A percentile compares a stretch with the other conserved stretches of the same genome.
Conservation (phyloP, 2,888 invertebrate species). For the Macaria notata region DNA sequence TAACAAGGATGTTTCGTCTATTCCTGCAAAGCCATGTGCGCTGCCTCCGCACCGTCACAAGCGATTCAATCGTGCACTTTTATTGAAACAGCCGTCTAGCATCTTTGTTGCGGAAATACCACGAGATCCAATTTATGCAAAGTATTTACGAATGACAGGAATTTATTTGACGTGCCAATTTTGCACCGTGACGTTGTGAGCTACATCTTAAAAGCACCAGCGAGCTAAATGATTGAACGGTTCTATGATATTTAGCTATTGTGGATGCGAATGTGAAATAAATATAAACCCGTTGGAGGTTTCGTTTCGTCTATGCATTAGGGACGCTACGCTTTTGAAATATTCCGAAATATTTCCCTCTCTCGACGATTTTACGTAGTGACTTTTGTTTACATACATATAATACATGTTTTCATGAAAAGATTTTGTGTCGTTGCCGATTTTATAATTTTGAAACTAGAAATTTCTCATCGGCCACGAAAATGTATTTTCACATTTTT, state of each 20-base stretch:
- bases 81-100: constrained; percentile 69
- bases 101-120: constrained; percentile 74
- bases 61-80: constrained; percentile 71
- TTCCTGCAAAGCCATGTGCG: constrained; percentile 44
- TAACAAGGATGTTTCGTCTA: constrained; percentile 41
- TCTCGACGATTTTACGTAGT: constrained; percentile 3
- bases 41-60: constrained; percentile 64
- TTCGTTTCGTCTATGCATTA: constrained; percentile 24
- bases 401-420: background rate
- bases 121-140: constrained; percentile 74
- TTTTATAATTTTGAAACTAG: too few species aligned
- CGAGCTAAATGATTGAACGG: constrained; percentile 52
- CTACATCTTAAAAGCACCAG: constrained; percentile 52
- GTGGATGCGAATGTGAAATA: constrained; percentile 33
- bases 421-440: background rate
- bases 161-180: constrained; percentile 74
- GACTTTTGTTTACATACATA: background rate
- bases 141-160: constrained; percentile 76
- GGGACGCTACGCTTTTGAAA: constrained; percentile 16
- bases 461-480: too few species aligned
- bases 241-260: constrained; percentile 45
- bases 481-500: background rate
- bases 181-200: constrained; percentile 52
- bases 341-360: constrained; percentile 14
- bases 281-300: constrained; percentile 19